Percentiles rank a stretch among this genome's conserved stretches.
These are phyloP conservation scores for Scophthalmus maximus DNA, from an alignment of 2,113 vertebrate species.

Conservation along the genomic window DNA sequence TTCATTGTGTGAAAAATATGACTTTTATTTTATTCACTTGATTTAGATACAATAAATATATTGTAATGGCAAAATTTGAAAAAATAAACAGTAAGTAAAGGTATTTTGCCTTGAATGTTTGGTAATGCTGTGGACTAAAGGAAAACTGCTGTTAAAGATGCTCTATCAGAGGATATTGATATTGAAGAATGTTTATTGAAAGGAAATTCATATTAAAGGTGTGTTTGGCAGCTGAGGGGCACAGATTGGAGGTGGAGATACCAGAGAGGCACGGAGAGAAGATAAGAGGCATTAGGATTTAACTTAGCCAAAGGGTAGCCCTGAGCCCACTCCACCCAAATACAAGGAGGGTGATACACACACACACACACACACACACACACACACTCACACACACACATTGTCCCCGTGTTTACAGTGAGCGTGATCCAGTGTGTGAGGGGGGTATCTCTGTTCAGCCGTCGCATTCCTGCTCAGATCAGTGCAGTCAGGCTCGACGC, in stretches of 20 bases:
- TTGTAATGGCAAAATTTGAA: background rate
- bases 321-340: conserved; percentile 69
- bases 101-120: background rate
- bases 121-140: background rate
- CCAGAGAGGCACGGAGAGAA: conserved; percentile 36
- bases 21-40: background rate
- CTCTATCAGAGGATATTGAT: conserved; percentile 68
- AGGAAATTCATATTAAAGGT: conserved; percentile 75
- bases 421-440: conserved; percentile 44
- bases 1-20: too few relatives aligned
- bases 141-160: conserved; percentile 53
- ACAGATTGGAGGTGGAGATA: conserved; percentile 72
- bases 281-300: conserved; percentile 75
- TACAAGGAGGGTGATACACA: conserved; percentile 39
- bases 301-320: conserved; percentile 79
- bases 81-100: background rate
- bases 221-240: conserved; percentile 73
- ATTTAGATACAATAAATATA: background rate
- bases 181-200: conserved; percentile 62
- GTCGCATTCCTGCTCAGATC: conserved; percentile 79
- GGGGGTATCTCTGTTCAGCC: conserved; percentile 41
- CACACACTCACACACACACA: conserved; percentile 46
- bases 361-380: conserved; percentile 32
- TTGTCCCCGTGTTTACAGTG: conserved; percentile 79
- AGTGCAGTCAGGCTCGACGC: conserved; percentile 70